Percentiles rank a stretch among this genome's conserved stretches.
phyloP scores from a whole-genome alignment of 2,113 vertebrate genomes.

The Datnioides undecimradiatus region DNA sequence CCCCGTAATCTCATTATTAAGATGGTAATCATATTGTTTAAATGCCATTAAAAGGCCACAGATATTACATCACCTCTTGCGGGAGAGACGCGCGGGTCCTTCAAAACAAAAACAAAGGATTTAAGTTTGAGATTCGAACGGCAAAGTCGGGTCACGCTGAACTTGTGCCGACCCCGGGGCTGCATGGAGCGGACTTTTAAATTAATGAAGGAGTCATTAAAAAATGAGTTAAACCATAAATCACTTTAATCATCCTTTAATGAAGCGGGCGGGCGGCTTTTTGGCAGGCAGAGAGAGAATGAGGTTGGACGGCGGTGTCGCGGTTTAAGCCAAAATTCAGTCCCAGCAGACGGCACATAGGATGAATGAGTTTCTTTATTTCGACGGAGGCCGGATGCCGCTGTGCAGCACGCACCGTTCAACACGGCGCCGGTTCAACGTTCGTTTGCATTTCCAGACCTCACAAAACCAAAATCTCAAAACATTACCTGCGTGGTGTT shows the following conservation, averaged over 20 bases:
- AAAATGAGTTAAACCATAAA: slow-evolving; percentile 49
- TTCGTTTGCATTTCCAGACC: too few species aligned
- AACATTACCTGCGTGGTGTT: too few species aligned
- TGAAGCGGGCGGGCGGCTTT: slow-evolving; percentile 28
- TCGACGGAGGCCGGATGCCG: too few species aligned
- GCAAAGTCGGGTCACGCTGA: neutral
- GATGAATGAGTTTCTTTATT: neutral
- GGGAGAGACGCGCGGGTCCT: neutral
- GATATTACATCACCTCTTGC: too few species aligned
- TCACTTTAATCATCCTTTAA: slow-evolving; percentile 63
- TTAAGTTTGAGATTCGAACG: neutral
- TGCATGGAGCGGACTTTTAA: slow-evolving; percentile 11
- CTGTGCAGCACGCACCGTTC: too few species aligned
- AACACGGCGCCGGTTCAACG: too few species aligned
- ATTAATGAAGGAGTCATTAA: slow-evolving; percentile 49
- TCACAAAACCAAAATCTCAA: too few species aligned
- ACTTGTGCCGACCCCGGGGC: slow-evolving; percentile 17
- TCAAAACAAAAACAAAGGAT: neutral
- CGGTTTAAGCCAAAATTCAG: neutral
- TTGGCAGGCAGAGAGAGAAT: slow-evolving; percentile 19
- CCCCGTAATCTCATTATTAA: slow-evolving; percentile 4
- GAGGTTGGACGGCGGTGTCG: neutral
- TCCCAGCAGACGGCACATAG: neutral
- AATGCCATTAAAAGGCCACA: neutral
- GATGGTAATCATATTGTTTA: neutral